Conservation (phyloP, 2,888 invertebrate genomes). For the Synanthedon myopaeformis region DNA sequence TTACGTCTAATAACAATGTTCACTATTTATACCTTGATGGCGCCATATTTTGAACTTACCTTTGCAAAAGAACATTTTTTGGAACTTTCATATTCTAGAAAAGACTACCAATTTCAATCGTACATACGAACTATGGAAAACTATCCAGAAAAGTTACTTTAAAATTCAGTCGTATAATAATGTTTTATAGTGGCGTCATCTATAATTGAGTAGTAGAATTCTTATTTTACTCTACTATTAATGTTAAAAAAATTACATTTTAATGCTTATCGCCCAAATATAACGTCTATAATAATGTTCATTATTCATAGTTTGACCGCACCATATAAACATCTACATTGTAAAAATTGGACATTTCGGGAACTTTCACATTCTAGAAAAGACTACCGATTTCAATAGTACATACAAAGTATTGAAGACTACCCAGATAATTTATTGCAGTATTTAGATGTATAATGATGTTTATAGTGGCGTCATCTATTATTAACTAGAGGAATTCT, state of each 20-base stretch:
- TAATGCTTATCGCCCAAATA: too few species aligned
- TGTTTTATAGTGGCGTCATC: constrained; percentile 18
- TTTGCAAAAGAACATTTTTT: constrained; percentile 14
- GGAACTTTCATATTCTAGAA: constrained; percentile 16
- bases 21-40: constrained; percentile 22
- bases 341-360: constrained; percentile 18
- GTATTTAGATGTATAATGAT: background rate
- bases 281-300: background rate
- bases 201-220: constrained; percentile 23
- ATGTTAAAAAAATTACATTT: too few species aligned
- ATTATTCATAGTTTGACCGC: constrained; percentile 24
- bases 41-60: constrained; percentile 15
- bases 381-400: background rate
- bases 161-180: background rate
- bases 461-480: constrained; percentile 22
- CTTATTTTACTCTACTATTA: background rate
- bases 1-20: background rate
- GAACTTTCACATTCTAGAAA: constrained; percentile 16
- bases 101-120: background rate
- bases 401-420: background rate
- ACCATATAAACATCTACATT: constrained; percentile 15
- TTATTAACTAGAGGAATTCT: constrained; percentile 20
- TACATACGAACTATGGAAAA: background rate
- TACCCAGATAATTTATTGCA: constrained; percentile 6
- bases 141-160: constrained; percentile 6